These are phyloP conservation scores for Rutilus rutilus DNA, from an alignment of 2,113 vertebrate genomes.

Conservation along the genomic window DNA sequence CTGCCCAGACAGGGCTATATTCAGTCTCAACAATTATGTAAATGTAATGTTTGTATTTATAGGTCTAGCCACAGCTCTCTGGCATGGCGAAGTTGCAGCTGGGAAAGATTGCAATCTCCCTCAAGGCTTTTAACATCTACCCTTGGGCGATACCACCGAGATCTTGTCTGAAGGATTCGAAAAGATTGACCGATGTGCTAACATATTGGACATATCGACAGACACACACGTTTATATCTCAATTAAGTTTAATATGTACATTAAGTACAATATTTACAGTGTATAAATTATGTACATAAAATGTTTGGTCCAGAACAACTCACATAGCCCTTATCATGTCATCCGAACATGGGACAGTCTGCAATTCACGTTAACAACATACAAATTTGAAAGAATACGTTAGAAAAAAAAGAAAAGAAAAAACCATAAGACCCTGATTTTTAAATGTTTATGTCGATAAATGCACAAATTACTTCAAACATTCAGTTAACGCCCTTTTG, in stretches of 20 bases:
- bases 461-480: slow-evolving; percentile 63
- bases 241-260: slow-evolving; percentile 84
- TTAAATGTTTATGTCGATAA: slow-evolving; percentile 59
- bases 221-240: slow-evolving; percentile 57
- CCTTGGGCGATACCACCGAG: neutral
- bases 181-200: neutral
- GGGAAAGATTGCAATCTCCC: slow-evolving; percentile 71
- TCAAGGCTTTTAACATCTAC: slow-evolving; percentile 58
- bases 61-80: slow-evolving; percentile 78
- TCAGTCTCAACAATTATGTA: slow-evolving; percentile 78
- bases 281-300: slow-evolving; percentile 86
- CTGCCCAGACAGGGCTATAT: slow-evolving; percentile 75
- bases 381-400: slow-evolving; percentile 36
- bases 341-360: slow-evolving; percentile 67
- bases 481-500: slow-evolving; percentile 69
- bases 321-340: slow-evolving; percentile 84
- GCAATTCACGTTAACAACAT: slow-evolving; percentile 76
- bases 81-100: slow-evolving; percentile 76
- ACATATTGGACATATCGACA: slow-evolving; percentile 47
- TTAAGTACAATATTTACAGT: slow-evolving; percentile 81
- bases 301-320: slow-evolving; percentile 67
- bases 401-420: slow-evolving; percentile 58
- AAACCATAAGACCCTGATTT: slow-evolving; percentile 76
- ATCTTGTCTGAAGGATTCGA: too few relatives aligned
- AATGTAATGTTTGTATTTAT: slow-evolving; percentile 85